Base-by-base conservation (phyloP, 2,888 invertebrate species). In the Drosophila infuscata region DNA sequence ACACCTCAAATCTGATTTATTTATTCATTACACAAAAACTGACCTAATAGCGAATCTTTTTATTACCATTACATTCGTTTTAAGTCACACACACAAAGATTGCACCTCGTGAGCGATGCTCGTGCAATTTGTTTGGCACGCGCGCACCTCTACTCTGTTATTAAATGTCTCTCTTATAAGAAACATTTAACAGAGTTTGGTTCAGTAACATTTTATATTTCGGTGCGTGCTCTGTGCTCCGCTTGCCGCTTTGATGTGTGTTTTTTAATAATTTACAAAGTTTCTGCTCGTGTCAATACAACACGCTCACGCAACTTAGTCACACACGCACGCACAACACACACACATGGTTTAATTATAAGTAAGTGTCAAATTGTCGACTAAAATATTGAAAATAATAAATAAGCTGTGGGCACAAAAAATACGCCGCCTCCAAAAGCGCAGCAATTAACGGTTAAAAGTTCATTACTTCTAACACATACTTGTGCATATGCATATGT, bases 171-270 rank as follows among this genome's bases (percentile, higher is more conserved):
- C 70, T 77, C 74, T 77, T 78, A 77, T 77, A 77, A 74, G 77
- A 77, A 74, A 71, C 32, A 52, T 66, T 67, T 79, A 79, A 74
- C 74, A 74, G 62, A 58, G n/a, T 48, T 70, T 54, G 4, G 11
- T 48, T 78, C 62, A 78, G 78, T 78, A 68, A 79, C 79, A 76
- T 79, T 78, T 78, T 65, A 79, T 76, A 79, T 38, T 68, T 78
- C 76, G 76, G 75, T 75, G 78, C 72, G 78, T 78, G 62, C 51
- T 64, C 32, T 70, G 66, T 70, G 74, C n/a, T 58, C 17, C 71
- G 79, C 64, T 58, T 71, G 57, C 76, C 68, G 62, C 65, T 67
- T 70, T 43, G 58, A 52, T 62, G 53, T 52, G 54, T 56, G 54
- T 63, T 48, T 70, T 74, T 75, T 33, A 71, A 71, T 75, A 67